phyloP scores from a whole-genome alignment of 2,797 vertebrate species.

The Anguilla obscura region DNA sequence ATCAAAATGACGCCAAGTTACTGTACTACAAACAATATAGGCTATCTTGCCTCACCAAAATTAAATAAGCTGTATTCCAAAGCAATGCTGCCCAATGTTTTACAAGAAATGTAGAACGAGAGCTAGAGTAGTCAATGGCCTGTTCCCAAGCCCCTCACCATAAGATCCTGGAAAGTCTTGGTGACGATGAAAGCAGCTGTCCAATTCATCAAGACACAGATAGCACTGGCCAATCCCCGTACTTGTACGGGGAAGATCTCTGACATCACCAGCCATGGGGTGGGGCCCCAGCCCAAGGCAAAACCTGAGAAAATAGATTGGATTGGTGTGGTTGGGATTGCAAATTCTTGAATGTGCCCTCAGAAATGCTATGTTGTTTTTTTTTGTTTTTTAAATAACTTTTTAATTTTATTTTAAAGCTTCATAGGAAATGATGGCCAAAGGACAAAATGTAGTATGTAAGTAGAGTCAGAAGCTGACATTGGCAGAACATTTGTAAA shows the following conservation, averaged over 20 bases:
- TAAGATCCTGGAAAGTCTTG: slow-evolving; percentile 81
- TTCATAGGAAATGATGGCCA: neutral
- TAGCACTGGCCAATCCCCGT: slow-evolving; percentile 74
- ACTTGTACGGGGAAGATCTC: slow-evolving; percentile 83
- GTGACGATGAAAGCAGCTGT: slow-evolving; percentile 82
- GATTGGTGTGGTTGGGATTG: neutral
- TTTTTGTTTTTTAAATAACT: too few relatives aligned
- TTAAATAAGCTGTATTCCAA: too few relatives aligned
- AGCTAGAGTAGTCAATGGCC: too few relatives aligned
- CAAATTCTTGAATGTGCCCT: neutral
- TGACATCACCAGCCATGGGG: slow-evolving; percentile 86
- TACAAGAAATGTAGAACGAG: too few relatives aligned
- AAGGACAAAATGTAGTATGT: neutral
- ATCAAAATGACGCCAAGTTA: too few relatives aligned
- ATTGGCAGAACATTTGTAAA: neutral
- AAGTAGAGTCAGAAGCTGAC: neutral
- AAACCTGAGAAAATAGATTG: slow-evolving; percentile 71
- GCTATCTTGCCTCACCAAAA: too few relatives aligned
- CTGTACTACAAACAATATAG: too few relatives aligned
- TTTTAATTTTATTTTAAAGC: too few relatives aligned
- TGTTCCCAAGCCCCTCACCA: slow-evolving; percentile 64
- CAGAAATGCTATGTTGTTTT: too few relatives aligned
- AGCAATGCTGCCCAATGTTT: too few relatives aligned
- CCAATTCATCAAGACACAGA: slow-evolving; percentile 86
- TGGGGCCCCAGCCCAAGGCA: slow-evolving; percentile 85